Percentiles rank a stretch among this genome's conserved stretches.
Conservation (phyloP, 2,113 vertebrate species). For the Neotragus moschatus region DNA sequence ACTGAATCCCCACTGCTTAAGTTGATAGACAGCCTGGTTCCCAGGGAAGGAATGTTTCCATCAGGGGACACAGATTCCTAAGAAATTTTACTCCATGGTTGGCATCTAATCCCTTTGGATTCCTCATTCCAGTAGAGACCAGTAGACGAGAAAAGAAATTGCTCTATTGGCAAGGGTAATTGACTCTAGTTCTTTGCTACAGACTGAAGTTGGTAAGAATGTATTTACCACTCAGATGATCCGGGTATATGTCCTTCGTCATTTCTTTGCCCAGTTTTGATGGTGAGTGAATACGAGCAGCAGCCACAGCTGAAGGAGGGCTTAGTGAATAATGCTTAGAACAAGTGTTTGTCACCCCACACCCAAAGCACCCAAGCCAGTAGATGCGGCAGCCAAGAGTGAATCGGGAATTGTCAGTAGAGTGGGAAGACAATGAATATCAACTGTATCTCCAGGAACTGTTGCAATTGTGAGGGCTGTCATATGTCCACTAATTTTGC, state of each 20-base stretch:
- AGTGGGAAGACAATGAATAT: not conserved
- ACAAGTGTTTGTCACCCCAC: not conserved
- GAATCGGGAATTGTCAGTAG: not conserved
- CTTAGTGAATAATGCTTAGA: not conserved
- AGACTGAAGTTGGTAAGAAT: not conserved
- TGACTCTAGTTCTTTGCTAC: not conserved
- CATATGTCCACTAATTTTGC: not conserved
- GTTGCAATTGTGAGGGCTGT: not conserved
- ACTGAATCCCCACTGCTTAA: not conserved
- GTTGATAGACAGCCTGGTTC: not conserved
- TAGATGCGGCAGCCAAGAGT: not conserved
- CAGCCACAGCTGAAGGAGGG: not conserved
- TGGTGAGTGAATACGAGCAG: not conserved
- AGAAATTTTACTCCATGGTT: not conserved
- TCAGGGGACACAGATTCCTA: not conserved
- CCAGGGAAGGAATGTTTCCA: not conserved
- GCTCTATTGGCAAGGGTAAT: not conserved
- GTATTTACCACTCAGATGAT: not conserved
- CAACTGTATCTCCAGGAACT: not conserved
- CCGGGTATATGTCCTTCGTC: too few relatives aligned
- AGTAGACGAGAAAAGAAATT: not conserved
- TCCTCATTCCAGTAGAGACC: not conserved
- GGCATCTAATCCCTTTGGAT: not conserved
- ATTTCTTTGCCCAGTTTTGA: not conserved
- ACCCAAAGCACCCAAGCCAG: not conserved